Evolutionary conservation across 2,113 vertebrate species (phyloP), one percentile per base, ranked within the genome.

Genomic region (Psephotus haematonotus): DNA sequence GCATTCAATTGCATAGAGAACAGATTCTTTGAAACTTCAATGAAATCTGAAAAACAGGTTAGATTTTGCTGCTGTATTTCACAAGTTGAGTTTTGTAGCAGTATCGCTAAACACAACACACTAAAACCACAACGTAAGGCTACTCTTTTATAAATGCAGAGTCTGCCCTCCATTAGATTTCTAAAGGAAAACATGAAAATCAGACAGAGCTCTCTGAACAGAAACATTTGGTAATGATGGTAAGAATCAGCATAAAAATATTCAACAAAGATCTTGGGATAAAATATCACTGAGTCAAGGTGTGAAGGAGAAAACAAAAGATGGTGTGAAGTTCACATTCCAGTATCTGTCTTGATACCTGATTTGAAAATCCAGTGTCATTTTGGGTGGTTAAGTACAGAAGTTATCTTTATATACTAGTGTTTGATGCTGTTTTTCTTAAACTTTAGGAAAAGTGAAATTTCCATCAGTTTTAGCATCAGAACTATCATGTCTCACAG

Each of bases 1-100:
- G 97, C 97, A 53, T 98, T 96, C 90, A 98, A 65, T 49, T 98
- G 98, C 90, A 98, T 44, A 77, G 92, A 96, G 92, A 99, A 98
- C 43, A 99, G 96, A 75, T 98, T 98, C 95, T 96, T 97, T 88
- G 98, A 97, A 96, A 98, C 96, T 46, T 94, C 97, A 94, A 99
- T 70, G 31, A 99, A 99, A 92, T 99, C 99, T 99, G 82, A 83
- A 96, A 91, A n/a, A 74, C 39, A 95, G 71, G 27, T 94, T 7
- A 81, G 57, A 39, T 70, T 76, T 82, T 82, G 53, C 57, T 91
- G 67, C 15, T 94, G 85, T 62, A 72, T n/a, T 33, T 7, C 50
- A 15, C 29, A 47, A 55, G 6, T 18, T 89, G 31, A 44, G 35
- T 49, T 85, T 20, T 43, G 47, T 0, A 29, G 14, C 35, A 86